A percentile compares a stretch with the other conserved stretches of the same genome.
phyloP scores from a whole-genome alignment of 2,113 vertebrate genomes.

The Chaenocephalus aceratus region DNA sequence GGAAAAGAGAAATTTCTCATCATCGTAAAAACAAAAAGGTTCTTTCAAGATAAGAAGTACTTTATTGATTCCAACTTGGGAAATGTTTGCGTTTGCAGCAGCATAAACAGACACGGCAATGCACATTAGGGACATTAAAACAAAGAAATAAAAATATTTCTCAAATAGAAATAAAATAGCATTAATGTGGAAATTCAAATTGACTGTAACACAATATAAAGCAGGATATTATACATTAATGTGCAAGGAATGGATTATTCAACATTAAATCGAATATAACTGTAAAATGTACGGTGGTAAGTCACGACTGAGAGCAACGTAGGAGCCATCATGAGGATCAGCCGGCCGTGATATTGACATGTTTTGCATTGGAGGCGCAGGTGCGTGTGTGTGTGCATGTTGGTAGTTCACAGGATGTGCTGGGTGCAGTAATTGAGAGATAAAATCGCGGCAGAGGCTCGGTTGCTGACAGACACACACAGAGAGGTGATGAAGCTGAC shows the following conservation, averaged over 20 bases:
- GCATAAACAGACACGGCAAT: too few species aligned
- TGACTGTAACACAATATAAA: too few species aligned
- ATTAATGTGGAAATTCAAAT: too few species aligned
- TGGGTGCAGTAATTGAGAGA: conserved; percentile 80
- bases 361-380: conserved; percentile 64
- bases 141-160: too few species aligned
- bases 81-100: too few species aligned
- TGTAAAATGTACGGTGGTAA: neutral
- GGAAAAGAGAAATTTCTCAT: conserved; percentile 36
- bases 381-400: conserved; percentile 68
- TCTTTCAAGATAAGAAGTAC: neutral
- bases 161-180: too few species aligned
- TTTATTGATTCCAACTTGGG: too few species aligned
- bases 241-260: too few species aligned
- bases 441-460: conserved; percentile 78
- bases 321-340: conserved; percentile 7
- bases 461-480: conserved; percentile 77
- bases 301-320: conserved; percentile 23
- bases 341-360: conserved; percentile 36
- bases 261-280: too few species aligned
- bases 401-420: conserved; percentile 81
- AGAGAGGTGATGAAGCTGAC: conserved; percentile 73
- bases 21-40: neutral
- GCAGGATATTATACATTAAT: too few species aligned
- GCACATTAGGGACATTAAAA: too few species aligned